Percentiles rank a stretch among this genome's conserved stretches.
These are phyloP conservation scores for Dolichoris vasculosae DNA, from an alignment of 1,140 invertebrate species.

Conservation along the genomic window DNA sequence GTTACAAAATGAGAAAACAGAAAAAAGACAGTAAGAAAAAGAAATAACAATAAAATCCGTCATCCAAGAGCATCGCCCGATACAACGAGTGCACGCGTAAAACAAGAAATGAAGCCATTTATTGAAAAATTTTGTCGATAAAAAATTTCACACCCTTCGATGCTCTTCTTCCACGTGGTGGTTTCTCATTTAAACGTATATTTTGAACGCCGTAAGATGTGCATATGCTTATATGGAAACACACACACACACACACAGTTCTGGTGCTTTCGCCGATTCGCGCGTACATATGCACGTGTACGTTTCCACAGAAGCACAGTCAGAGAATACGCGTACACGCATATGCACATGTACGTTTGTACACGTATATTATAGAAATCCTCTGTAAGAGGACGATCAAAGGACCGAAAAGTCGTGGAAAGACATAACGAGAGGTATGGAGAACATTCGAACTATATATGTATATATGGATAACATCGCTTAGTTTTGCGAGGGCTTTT, in stretches of 20 bases:
- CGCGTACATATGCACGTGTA: background rate
- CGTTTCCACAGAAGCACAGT: background rate
- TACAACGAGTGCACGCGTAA: background rate
- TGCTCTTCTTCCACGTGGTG: constrained; percentile 12
- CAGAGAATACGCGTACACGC: background rate
- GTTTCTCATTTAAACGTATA: background rate
- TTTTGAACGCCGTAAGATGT: background rate
- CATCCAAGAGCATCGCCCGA: background rate
- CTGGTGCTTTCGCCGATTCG: too few species aligned
- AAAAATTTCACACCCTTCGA: constrained; percentile 34
- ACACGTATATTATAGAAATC: background rate
- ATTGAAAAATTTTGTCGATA: constrained; percentile 46
- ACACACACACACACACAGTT: background rate
- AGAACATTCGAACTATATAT: background rate
- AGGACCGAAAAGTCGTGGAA: constrained; percentile 3
- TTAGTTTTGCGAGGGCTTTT: constrained; percentile 19
- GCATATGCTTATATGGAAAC: background rate
- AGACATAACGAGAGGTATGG: background rate
- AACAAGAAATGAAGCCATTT: constrained; percentile 45
- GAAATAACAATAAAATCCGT: constrained; percentile 20
- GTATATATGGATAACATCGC: background rate
- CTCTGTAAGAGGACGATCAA: constrained; percentile 20
- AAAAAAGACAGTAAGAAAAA: background rate
- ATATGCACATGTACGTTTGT: too few species aligned
- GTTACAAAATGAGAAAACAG: background rate